A percentile compares a stretch with the other conserved stretches of the same genome.
Conservation (phyloP, 2,888 invertebrate species). For the Drosophila ezoana region DNA sequence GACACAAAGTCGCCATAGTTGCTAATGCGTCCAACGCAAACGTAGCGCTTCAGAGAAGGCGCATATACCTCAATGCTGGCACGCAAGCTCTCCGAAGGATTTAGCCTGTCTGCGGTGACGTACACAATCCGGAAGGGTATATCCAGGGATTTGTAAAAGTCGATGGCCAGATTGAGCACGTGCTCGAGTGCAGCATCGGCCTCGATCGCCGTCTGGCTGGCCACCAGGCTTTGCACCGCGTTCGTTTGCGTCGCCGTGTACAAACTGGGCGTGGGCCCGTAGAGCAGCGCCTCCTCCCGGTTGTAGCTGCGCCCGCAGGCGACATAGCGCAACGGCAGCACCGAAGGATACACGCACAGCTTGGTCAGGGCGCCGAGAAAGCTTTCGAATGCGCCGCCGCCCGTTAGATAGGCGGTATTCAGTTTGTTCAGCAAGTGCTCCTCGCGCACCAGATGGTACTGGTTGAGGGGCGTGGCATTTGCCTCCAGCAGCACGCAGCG, state of each 20-base stretch:
- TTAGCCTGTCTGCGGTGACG: slow-evolving; percentile 87
- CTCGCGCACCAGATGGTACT: slow-evolving; percentile 88
- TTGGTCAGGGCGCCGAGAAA: slow-evolving; percentile 89
- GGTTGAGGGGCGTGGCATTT: slow-evolving; percentile 87
- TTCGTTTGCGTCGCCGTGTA: slow-evolving; percentile 90
- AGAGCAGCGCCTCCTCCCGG: slow-evolving; percentile 48
- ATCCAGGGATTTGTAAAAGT: slow-evolving; percentile 88
- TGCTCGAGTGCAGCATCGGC: slow-evolving; percentile 87
- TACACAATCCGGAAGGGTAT: slow-evolving; percentile 89
- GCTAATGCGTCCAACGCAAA: slow-evolving; percentile 91
- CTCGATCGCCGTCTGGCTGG: slow-evolving; percentile 85
- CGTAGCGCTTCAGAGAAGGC: slow-evolving; percentile 87
- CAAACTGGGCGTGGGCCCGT: slow-evolving; percentile 84
- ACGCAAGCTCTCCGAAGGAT: slow-evolving; percentile 88
- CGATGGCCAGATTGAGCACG: slow-evolving; percentile 86
- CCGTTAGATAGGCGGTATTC: slow-evolving; percentile 90
- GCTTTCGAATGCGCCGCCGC: slow-evolving; percentile 90
- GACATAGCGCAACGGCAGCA: slow-evolving; percentile 90
- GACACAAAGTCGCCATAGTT: slow-evolving; percentile 90
- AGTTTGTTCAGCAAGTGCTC: slow-evolving; percentile 85
- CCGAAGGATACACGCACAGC: slow-evolving; percentile 87
- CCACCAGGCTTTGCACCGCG: slow-evolving; percentile 88
- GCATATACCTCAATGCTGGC: slow-evolving; percentile 92
- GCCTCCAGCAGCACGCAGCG: slow-evolving; percentile 90
- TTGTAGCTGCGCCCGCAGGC: slow-evolving; percentile 90